These are phyloP conservation scores for Drosophila neocordata DNA, from an alignment of 1,140 invertebrate species.

Conservation along the genomic window DNA sequence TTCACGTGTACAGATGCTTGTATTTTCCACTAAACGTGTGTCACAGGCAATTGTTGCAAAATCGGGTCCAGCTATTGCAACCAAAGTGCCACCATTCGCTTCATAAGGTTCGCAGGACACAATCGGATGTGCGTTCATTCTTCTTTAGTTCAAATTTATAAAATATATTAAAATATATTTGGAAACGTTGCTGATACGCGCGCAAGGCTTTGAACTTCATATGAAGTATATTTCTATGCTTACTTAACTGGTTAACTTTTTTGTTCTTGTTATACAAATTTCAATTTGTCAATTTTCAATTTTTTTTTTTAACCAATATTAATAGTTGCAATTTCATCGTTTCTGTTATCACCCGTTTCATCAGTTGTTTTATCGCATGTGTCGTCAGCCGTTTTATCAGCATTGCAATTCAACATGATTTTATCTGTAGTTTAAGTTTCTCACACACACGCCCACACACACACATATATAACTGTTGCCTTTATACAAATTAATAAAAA, in stretches of 20 bases:
- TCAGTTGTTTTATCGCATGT: background rate
- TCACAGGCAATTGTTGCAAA: slow-evolving; percentile 94
- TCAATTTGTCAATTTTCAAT: too few species aligned
- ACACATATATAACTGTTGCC: background rate
- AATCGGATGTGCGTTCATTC: too few species aligned
- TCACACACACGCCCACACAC: background rate
- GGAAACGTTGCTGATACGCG: too few species aligned
- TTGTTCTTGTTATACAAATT: too few species aligned
- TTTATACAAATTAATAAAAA: slow-evolving; percentile 4
- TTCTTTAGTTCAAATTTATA: too few species aligned
- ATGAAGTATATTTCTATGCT: too few species aligned
- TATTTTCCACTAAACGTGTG: slow-evolving; percentile 94
- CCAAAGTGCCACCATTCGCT: slow-evolving; percentile 86
- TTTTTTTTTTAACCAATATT: too few species aligned
- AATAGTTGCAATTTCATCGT: background rate
- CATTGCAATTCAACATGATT: background rate
- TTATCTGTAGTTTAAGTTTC: background rate
- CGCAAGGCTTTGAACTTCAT: too few species aligned
- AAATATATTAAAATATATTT: too few species aligned
- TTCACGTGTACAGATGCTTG: slow-evolving; percentile 93
- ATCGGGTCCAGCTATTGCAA: slow-evolving; percentile 97
- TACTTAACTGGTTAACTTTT: too few species aligned
- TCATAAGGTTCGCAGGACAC: background rate
- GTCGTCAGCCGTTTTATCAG: background rate
- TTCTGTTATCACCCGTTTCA: background rate